Conservation (phyloP, 2,113 vertebrate species). For the Papio anubis region DNA sequence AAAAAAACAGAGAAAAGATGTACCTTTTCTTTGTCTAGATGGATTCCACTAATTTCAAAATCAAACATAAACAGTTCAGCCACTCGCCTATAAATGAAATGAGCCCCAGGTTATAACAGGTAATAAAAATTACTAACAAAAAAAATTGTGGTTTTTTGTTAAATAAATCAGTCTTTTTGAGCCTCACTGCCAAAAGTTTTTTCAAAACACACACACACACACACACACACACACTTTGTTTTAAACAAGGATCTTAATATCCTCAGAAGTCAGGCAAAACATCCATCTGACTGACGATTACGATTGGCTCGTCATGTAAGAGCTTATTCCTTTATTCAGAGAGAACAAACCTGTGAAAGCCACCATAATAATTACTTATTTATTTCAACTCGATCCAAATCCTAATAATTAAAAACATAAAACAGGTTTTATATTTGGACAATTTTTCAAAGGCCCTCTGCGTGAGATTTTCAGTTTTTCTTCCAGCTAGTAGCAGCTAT, state of each 20-base stretch:
- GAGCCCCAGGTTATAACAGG: constrained; percentile 54
- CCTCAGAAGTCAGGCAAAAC: not conserved
- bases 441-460: constrained; percentile 44
- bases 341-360: not conserved
- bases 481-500: not conserved
- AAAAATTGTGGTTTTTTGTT: not conserved
- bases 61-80: constrained; percentile 99
- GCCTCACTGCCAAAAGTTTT: not conserved
- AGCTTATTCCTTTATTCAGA: not conserved
- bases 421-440: not conserved
- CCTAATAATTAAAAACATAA: constrained; percentile 42
- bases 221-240: not conserved
- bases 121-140: constrained; percentile 29
- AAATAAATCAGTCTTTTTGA: not conserved
- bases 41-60: constrained; percentile 99
- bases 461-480: not conserved
- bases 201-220: not conserved
- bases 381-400: constrained; percentile 49
- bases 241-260: not conserved
- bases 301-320: not conserved
- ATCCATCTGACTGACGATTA: not conserved
- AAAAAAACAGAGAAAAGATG: constrained; percentile 55
- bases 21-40: constrained; percentile 96
- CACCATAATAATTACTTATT: not conserved
- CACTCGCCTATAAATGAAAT: constrained; percentile 89